A percentile compares a stretch with the other conserved stretches of the same genome.
Evolutionary conservation across 1,140 invertebrate species (phyloP).

Genomic region (Triops longicaudatus): DNA sequence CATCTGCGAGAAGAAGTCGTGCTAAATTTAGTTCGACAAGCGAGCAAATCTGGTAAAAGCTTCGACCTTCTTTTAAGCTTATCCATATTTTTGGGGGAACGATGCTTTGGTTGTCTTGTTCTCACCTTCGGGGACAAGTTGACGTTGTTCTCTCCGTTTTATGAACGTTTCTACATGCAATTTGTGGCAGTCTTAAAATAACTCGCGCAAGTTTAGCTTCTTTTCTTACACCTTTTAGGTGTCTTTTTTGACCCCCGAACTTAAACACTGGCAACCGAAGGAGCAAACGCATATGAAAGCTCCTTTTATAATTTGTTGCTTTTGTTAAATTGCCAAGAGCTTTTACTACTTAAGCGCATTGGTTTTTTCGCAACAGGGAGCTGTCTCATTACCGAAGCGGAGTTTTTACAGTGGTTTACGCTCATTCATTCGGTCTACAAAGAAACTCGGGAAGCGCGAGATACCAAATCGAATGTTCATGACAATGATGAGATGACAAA

Average conservation of each 20-base stretch:
- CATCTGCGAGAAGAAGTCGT: slow-evolving; percentile 58
- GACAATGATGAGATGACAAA: slow-evolving; percentile 50
- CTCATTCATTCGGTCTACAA: slow-evolving; percentile 56
- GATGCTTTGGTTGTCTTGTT: not conserved
- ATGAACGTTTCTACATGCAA: not conserved
- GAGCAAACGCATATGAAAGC: not conserved
- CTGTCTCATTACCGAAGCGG: slow-evolving; percentile 58
- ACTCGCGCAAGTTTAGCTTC: not conserved
- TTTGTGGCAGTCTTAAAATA: not conserved
- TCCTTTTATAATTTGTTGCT: slow-evolving; percentile 10
- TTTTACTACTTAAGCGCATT: slow-evolving; percentile 16
- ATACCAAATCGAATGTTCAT: slow-evolving; percentile 39
- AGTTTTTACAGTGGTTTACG: slow-evolving; percentile 60
- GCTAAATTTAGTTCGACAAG: slow-evolving; percentile 56
- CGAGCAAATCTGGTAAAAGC: slow-evolving; percentile 52
- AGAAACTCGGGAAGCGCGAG: slow-evolving; percentile 25
- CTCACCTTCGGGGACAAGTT: not conserved
- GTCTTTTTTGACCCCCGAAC: not conserved
- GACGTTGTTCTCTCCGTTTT: slow-evolving; percentile 1
- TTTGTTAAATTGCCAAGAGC: not conserved
- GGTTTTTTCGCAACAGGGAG: slow-evolving; percentile 43
- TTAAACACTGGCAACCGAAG: not conserved
- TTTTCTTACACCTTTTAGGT: not conserved
- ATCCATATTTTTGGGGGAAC: not conserved
- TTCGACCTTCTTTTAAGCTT: not conserved